Evolutionary conservation across 2,797 vertebrate species (phyloP).

Genomic region (Chrysocyon brachyurus): DNA sequence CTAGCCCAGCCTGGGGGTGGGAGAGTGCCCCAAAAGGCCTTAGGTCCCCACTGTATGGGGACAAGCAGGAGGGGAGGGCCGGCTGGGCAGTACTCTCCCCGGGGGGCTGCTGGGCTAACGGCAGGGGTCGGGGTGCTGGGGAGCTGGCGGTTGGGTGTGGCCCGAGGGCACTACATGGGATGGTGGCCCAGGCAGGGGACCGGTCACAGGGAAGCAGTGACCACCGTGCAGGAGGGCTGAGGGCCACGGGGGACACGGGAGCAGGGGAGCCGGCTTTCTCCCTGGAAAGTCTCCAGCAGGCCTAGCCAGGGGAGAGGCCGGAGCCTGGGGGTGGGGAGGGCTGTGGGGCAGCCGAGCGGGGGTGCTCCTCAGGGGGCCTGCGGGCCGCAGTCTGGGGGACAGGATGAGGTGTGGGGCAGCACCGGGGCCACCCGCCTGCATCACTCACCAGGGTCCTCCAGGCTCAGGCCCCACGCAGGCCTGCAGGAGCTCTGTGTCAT

Average conservation of each 20-base stretch:
- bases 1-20: not conserved
- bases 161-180: not conserved
- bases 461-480: not conserved
- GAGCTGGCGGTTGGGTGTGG: not conserved
- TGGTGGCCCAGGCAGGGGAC: not conserved
- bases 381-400: not conserved
- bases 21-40: not conserved
- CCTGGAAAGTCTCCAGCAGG: not conserved
- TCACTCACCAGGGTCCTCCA: not conserved
- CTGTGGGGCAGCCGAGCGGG: not conserved
- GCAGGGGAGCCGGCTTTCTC: no score
- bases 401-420: no score
- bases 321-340: not conserved
- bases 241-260: not conserved
- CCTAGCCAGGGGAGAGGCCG: not conserved
- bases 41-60: not conserved
- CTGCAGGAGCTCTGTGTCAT: not conserved
- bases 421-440: not conserved
- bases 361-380: not conserved
- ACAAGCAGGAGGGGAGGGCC: fast-evolving
- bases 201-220: not conserved
- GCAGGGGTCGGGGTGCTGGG: not conserved
- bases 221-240: not conserved
- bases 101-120: not conserved
- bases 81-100: not conserved